Conservation (phyloP, 1,140 invertebrate species). For the Pogonomyrmex barbatus region DNA sequence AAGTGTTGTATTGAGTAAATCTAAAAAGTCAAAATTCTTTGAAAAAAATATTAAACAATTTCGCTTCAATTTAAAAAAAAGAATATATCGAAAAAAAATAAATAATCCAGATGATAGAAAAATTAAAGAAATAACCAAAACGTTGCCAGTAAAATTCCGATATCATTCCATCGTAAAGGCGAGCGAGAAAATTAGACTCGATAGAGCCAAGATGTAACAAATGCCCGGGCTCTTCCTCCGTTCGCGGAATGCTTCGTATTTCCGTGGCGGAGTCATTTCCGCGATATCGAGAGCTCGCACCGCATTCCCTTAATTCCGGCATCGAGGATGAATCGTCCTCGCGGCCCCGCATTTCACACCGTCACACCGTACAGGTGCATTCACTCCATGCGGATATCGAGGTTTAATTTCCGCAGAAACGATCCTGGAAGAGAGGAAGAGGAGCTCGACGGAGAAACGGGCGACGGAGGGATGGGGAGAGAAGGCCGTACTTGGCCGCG, state of each 20-base stretch:
- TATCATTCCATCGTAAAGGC: not conserved
- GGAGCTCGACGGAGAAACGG: conserved; percentile 22
- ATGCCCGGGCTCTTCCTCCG: conserved; percentile 27
- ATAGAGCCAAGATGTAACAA: conserved; percentile 37
- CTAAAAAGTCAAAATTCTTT: not conserved
- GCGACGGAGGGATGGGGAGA: conserved; percentile 11
- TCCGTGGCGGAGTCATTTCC: conserved; percentile 40
- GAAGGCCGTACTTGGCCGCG: conserved; percentile 65
- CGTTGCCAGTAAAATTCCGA: not conserved
- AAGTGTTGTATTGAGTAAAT: not conserved
- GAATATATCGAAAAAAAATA: not conserved
- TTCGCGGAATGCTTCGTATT: conserved; percentile 44
- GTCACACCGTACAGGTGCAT: conserved; percentile 66
- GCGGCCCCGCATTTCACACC: conserved; percentile 46
- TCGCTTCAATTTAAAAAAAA: not conserved
- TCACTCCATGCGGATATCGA: conserved; percentile 61
- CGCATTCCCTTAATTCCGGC: conserved; percentile 68
- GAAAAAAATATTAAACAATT: not conserved
- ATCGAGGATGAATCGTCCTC: conserved; percentile 72
- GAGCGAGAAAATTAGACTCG: conserved; percentile 7
- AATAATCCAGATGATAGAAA: not conserved
- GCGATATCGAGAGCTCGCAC: conserved; percentile 45
- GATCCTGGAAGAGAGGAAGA: conserved; percentile 47
- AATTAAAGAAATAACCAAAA: not conserved
- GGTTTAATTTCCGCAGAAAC: conserved; percentile 71